Percentiles rank a stretch among this genome's conserved stretches.
phyloP scores from a whole-genome alignment of 53 echinoderm and acorn worm genomes.

The Henricia sp. region DNA sequence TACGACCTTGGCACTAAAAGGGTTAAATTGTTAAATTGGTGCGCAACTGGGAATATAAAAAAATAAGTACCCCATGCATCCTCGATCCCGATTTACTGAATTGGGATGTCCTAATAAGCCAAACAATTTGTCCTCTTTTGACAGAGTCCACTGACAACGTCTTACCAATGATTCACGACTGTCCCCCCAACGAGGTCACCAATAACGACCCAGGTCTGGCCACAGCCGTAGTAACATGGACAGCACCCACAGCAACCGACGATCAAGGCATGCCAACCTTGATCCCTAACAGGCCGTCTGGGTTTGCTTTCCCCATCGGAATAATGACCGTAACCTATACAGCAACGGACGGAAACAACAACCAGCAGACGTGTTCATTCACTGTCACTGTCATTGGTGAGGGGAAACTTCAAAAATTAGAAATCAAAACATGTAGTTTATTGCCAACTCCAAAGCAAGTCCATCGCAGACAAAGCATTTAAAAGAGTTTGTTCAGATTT shows the following conservation, averaged over 20 bases:
- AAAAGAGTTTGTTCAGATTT: too few species aligned
- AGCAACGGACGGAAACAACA: conserved; percentile 48
- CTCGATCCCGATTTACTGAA: too few species aligned
- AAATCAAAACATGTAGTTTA: too few species aligned
- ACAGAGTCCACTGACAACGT: conserved; percentile 14
- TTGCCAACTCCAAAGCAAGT: too few species aligned
- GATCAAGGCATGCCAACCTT: neutral
- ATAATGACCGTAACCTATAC: conserved; percentile 49
- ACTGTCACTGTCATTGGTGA: conserved; percentile 45
- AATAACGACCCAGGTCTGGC: neutral
- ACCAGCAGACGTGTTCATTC: conserved; percentile 39
- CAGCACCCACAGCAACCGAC: conserved; percentile 49
- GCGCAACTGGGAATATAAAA: too few species aligned
- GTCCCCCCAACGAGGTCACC: conserved; percentile 24
- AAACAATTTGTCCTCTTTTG: neutral
- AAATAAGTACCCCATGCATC: too few species aligned
- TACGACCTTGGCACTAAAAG: too few species aligned
- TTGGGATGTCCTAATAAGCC: too few species aligned
- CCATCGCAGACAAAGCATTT: too few species aligned
- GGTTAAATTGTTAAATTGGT: too few species aligned
- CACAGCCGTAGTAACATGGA: conserved; percentile 54
- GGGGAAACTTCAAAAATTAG: too few species aligned
- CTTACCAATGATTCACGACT: conserved; percentile 23
- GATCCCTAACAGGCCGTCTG: neutral
- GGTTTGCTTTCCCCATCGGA: conserved; percentile 43